Percentiles rank a stretch among this genome's conserved stretches.
phyloP scores from a whole-genome alignment of 2,113 vertebrate genomes.

The Aldabrachelys gigantea region DNA sequence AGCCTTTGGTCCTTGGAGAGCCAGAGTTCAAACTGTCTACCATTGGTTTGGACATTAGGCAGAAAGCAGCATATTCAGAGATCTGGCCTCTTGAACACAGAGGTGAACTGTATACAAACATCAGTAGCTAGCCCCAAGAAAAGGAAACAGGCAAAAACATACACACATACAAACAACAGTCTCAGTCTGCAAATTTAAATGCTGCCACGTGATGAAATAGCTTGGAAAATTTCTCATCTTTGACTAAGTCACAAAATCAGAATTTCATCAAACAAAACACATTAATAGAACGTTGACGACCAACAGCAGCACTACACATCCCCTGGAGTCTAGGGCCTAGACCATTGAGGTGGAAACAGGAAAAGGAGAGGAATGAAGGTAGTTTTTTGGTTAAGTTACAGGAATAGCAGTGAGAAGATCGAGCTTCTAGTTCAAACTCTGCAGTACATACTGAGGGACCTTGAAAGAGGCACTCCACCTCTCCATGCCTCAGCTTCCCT shows the following conservation, averaged over 20 bases:
- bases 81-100: background rate
- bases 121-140: background rate
- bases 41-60: background rate
- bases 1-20: background rate
- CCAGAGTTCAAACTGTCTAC: background rate
- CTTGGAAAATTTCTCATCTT: background rate
- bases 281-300: background rate
- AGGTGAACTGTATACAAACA: background rate
- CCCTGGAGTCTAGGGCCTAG: background rate
- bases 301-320: background rate
- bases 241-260: background rate
- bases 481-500: background rate
- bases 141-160: background rate
- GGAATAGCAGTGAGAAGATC: background rate
- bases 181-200: background rate
- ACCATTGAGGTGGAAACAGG: conserved; percentile 52
- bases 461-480: conserved; percentile 6
- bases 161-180: background rate
- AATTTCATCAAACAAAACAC: background rate
- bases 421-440: background rate
- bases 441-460: background rate
- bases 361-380: background rate
- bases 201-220: background rate
- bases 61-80: background rate
- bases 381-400: background rate